Evolutionary conservation across 2,113 vertebrate species (phyloP).

Genomic region (Sinocyclocheilus maitianheensis): DNA sequence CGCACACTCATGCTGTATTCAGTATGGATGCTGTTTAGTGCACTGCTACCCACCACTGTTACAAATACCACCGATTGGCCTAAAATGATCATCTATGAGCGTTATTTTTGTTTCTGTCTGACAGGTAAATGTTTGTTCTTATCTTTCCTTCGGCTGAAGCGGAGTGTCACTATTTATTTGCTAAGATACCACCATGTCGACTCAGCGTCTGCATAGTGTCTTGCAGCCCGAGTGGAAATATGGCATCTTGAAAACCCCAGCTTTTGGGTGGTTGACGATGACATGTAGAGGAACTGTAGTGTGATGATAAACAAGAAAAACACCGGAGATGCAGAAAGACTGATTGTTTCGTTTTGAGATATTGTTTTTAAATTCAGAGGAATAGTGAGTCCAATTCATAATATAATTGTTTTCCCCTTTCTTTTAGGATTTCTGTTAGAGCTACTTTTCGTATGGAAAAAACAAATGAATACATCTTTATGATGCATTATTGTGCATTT

Average conservation of each 20-base stretch:
- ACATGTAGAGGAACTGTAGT: not conserved
- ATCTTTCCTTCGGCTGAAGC: not conserved
- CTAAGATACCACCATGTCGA: not conserved
- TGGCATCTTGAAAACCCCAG: not conserved
- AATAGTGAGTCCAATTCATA: not conserved
- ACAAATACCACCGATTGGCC: not conserved
- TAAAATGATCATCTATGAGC: slow-evolving; percentile 31
- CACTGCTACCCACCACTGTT: slow-evolving; percentile 12
- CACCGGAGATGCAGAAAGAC: not conserved
- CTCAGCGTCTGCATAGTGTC: slow-evolving; percentile 8
- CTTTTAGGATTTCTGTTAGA: not conserved
- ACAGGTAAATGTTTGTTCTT: slow-evolving; percentile 16
- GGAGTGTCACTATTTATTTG: not conserved
- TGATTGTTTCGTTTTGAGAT: not conserved
- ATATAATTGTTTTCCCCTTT: not conserved
- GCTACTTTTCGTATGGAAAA: not conserved
- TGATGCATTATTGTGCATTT: not conserved
- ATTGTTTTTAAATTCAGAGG: not conserved
- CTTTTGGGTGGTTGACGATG: not conserved
- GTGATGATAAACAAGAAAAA: no score
- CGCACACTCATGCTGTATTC: slow-evolving; percentile 3
- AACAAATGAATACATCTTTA: not conserved
- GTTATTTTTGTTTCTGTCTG: not conserved
- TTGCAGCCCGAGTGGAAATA: slow-evolving; percentile 17
- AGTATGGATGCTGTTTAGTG: slow-evolving; percentile 25